A percentile compares a stretch with the other conserved stretches of the same genome.
Conservation (phyloP, 2,113 vertebrate species). For the Neoarius graeffei region DNA sequence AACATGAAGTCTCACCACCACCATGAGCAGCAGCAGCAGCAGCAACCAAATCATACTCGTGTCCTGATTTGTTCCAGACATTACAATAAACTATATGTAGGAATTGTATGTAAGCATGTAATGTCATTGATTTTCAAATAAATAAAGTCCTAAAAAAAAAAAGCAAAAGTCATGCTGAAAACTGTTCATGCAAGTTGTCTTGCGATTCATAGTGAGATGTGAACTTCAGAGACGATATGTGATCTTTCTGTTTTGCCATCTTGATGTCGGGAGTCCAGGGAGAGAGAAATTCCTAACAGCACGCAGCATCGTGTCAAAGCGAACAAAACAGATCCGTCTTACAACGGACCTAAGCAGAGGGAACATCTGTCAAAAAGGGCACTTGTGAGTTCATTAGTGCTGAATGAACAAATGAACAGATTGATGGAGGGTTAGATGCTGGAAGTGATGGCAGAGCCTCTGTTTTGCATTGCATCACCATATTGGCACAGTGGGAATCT, state of each 20-base stretch:
- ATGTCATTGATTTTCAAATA: not conserved
- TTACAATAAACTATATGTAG: not conserved
- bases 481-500: conserved; percentile 50
- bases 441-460: conserved; percentile 31
- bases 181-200: not conserved
- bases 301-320: not conserved
- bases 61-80: not conserved
- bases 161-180: not conserved
- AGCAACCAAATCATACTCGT: not conserved
- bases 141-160: not conserved
- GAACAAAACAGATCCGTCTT: conserved; percentile 10
- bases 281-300: conserved; percentile 5
- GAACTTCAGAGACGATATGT: not conserved
- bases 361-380: conserved; percentile 32
- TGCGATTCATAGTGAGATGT: not conserved
- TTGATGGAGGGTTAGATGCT: conserved; percentile 37
- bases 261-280: conserved; percentile 4
- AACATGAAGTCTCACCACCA: not conserved
- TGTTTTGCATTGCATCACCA: conserved; percentile 40
- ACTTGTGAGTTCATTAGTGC: conserved; percentile 31
- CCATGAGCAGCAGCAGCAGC: no score
- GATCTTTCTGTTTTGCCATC: conserved; percentile 6
- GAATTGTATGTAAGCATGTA: not conserved
- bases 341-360: conserved; percentile 12
- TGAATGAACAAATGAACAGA: conserved; percentile 43